Conservation (phyloP, 2,797 vertebrate genomes). For the Bovichtus variegatus region DNA sequence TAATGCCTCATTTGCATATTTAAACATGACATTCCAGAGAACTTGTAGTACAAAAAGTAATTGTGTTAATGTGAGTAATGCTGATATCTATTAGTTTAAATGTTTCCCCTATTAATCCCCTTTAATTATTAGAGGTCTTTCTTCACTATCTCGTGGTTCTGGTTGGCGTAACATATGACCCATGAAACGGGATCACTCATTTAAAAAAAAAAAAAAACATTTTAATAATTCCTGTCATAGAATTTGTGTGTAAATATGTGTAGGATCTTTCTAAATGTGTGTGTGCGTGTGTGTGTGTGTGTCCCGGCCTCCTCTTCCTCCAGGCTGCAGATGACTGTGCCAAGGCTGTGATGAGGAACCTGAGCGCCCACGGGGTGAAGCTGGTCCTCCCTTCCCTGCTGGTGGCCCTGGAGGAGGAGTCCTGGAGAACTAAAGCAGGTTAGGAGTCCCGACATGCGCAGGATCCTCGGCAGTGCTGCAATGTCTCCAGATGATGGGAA, state of each 20-base stretch:
- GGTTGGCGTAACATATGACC: not conserved
- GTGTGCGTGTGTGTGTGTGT: too few relatives aligned
- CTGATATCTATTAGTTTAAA: too few relatives aligned
- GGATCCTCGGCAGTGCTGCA: not conserved
- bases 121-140: too few relatives aligned
- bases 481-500: not conserved
- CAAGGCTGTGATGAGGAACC: slow-evolving; percentile 98
- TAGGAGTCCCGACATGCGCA: slow-evolving; percentile 25
- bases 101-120: too few relatives aligned
- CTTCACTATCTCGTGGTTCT: not conserved
- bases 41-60: too few relatives aligned
- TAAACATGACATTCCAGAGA: too few relatives aligned
- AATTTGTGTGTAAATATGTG: not conserved
- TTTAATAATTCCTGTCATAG: not conserved
- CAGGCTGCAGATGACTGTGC: slow-evolving; percentile 99
- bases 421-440: slow-evolving; percentile 99
- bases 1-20: too few relatives aligned
- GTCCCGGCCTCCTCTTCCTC: not conserved
- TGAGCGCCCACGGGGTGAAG: slow-evolving; percentile 98
- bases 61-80: too few relatives aligned
- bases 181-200: not conserved
- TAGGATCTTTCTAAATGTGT: not conserved
- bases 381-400: slow-evolving; percentile 96
- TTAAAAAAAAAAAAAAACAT: too few relatives aligned
- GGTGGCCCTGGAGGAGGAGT: slow-evolving; percentile 97